phyloP scores from a whole-genome alignment of 1,140 invertebrate species.

The Nixonia krombeini region DNA sequence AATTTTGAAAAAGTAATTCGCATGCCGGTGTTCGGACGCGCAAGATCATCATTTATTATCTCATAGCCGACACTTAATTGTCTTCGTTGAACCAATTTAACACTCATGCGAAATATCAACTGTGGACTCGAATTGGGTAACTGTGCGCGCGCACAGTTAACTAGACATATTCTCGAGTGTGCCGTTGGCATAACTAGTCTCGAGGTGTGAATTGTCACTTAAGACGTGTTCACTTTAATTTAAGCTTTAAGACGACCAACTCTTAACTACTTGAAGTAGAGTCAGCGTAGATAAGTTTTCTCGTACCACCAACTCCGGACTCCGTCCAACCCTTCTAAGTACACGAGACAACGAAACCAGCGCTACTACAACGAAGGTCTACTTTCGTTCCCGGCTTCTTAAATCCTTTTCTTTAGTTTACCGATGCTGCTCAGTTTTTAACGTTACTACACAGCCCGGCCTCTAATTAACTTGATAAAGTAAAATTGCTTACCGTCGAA shows the following conservation, averaged over 20 bases:
- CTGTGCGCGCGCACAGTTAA: slow-evolving; percentile 34
- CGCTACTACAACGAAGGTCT: slow-evolving; percentile 1
- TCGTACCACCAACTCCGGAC: slow-evolving; percentile 34
- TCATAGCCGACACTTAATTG: slow-evolving; percentile 17
- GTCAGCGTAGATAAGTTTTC: slow-evolving; percentile 43
- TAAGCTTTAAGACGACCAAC: slow-evolving; percentile 50
- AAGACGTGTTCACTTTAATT: slow-evolving; percentile 52
- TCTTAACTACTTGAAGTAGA: slow-evolving; percentile 46
- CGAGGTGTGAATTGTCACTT: slow-evolving; percentile 48
- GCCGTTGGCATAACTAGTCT: slow-evolving; percentile 37
- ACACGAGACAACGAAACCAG: slow-evolving; percentile 14
- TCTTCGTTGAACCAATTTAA: slow-evolving; percentile 23
- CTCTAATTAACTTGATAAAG: slow-evolving; percentile 51
- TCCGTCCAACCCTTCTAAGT: slow-evolving; percentile 28
- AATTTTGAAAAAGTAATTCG: no score
- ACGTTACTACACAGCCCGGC: slow-evolving; percentile 23
- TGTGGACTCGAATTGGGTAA: slow-evolving; percentile 35
- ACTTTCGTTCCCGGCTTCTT: slow-evolving; percentile 19
- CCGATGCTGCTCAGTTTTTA: slow-evolving; percentile 42
- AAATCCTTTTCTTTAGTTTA: slow-evolving; percentile 41
- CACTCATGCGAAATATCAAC: slow-evolving; percentile 30
- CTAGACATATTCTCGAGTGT: slow-evolving; percentile 33
- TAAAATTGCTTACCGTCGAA: no score
- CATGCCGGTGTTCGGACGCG: no score
- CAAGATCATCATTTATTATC: not conserved